Evolutionary conservation across 2,113 vertebrate species (phyloP).

Genomic region (Chamaea fasciata): DNA sequence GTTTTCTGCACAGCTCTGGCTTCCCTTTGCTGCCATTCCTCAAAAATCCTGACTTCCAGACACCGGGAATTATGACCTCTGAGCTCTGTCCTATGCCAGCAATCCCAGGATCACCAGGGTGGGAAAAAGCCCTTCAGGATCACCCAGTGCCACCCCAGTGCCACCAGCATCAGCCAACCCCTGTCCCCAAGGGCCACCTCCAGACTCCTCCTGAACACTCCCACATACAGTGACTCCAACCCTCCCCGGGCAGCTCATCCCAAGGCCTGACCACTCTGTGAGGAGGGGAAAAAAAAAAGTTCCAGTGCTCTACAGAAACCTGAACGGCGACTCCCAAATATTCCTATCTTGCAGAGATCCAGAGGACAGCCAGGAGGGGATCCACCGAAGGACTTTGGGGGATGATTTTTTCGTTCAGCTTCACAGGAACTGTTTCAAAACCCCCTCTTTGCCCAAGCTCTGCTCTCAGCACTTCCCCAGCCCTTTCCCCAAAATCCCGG

Average conservation of each 20-base stretch:
- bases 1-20: background rate
- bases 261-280: background rate
- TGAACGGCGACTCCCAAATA: background rate
- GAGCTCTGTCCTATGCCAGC: background rate
- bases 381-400: background rate
- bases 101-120: background rate
- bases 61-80: background rate
- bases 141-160: background rate
- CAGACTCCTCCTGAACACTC: background rate
- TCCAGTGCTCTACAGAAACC: background rate
- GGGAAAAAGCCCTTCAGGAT: fast-evolving
- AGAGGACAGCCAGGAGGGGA: background rate
- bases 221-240: background rate
- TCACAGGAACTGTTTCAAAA: background rate
- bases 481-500: background rate
- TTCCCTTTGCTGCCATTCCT: background rate
- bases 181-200: background rate
- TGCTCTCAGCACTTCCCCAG: background rate
- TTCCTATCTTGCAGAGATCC: background rate
- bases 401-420: background rate
- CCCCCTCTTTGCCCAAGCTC: background rate
- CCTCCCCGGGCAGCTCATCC: background rate
- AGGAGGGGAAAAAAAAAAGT: background rate
- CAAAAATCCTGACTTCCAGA: background rate
- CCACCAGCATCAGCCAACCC: background rate